Evolutionary conservation across 2,888 invertebrate genomes (phyloP), one percentile per base, ranked within the genome.

Genomic region (Pinctada fucata): DNA sequence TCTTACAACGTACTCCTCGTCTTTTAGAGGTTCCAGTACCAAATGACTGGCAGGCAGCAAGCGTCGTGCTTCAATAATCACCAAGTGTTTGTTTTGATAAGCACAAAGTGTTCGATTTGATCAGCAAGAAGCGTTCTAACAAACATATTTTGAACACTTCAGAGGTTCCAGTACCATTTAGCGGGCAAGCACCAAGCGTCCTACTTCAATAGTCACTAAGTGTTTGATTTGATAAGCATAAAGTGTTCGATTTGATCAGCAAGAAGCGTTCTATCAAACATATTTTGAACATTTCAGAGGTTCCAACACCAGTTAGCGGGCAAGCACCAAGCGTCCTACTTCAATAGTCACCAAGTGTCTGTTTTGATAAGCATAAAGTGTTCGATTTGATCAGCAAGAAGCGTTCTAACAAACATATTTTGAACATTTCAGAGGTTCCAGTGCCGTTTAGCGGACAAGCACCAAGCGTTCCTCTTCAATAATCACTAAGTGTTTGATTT

Each of bases 81-180:
- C 31, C 1, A 31, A 31, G 31, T 31, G n/a, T n/a, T n/a, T n/a
- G n/a, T n/a, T n/a, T 31, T 31, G 31, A 31, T 31, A 31, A 31
- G 31, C 31, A 31, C 31, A 31, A 1, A 31, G 31, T 31, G 31
- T 31, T 31, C 31, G 31, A 31, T 31, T 31, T 31, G 31, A 31
- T 0, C 31, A 31, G 31, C 31, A 31, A 0, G 0, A 31, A 31
- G 31, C 1, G 31, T 31, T 31, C 0, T 31, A 31, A 31, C 1
- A 31, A 31, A 31, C 31, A 31, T 48, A 6, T 70, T 45, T 49
- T 0, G 58, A 31, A 3, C 45, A 51, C 83, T 85, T 16, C 88
- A 92, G 92, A 85, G 84, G 64, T 92, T 91, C 84, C 90, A 92
- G 79, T 88, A 90, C 71, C 90, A 91, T 82, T 84, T 92, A 66